Percentiles rank a stretch among this genome's conserved stretches.
Evolutionary conservation across 2,797 vertebrate genomes (phyloP).

Genomic region (Trichosurus vulpecula): DNA sequence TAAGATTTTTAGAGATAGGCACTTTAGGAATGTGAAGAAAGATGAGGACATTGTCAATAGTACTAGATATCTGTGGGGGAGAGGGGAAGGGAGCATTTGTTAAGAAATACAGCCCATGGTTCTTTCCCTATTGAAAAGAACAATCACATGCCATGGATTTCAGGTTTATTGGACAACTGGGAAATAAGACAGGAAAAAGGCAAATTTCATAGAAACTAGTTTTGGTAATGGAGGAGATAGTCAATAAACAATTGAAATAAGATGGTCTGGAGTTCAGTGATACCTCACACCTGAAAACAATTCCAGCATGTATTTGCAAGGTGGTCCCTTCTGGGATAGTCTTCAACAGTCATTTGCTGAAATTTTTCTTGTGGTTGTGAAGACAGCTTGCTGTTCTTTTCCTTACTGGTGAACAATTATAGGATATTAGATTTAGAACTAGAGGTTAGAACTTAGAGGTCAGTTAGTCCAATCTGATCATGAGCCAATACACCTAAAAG

Average conservation of each 20-base stretch:
- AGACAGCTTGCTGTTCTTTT: slow-evolving; percentile 12
- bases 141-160: slow-evolving; percentile 14
- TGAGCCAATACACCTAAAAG: too few relatives aligned
- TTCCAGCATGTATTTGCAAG: not conserved
- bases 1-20: slow-evolving; percentile 15
- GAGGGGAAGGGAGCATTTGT: not conserved
- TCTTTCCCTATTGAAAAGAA: not conserved
- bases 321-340: not conserved
- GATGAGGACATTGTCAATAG: not conserved
- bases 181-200: not conserved
- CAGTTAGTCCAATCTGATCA: not conserved
- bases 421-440: not conserved
- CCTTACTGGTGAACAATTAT: not conserved
- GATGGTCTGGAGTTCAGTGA: slow-evolving; percentile 6
- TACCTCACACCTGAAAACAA: not conserved
- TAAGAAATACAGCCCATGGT: not conserved
- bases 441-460: not conserved
- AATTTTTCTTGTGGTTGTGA: slow-evolving; percentile 38
- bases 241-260: not conserved
- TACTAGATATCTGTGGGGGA: not conserved
- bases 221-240: not conserved
- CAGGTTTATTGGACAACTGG: slow-evolving; percentile 13
- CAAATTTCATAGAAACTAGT: slow-evolving; percentile 15
- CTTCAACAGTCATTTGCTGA: slow-evolving; percentile 38
- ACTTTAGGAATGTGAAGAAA: not conserved